Evolutionary conservation across 2,888 invertebrate species (phyloP).

Genomic region (Drepanosiphum platanoidis): DNA sequence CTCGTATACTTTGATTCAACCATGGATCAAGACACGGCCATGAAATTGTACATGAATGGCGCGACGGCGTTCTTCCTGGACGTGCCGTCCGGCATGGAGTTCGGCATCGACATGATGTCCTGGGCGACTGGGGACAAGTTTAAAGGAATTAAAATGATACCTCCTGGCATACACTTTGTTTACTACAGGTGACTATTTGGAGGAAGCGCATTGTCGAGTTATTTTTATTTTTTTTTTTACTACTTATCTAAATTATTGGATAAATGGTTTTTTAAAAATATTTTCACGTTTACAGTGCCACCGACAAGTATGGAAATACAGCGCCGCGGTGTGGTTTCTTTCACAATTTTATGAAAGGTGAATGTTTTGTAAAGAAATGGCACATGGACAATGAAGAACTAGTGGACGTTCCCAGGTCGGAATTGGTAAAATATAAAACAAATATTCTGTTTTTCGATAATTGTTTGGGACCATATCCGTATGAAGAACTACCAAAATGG

Average conservation of each 20-base stretch:
- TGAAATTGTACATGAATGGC: slow-evolving; percentile 80
- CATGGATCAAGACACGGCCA: slow-evolving; percentile 82
- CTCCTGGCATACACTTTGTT: slow-evolving; percentile 93
- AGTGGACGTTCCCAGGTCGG: slow-evolving; percentile 73
- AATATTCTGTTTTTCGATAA: slow-evolving; percentile 80
- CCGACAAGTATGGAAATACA: slow-evolving; percentile 69
- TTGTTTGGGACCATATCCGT: slow-evolving; percentile 91
- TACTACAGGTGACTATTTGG: slow-evolving; percentile 78
- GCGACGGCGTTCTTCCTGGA: slow-evolving; percentile 85
- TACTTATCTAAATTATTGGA: not conserved
- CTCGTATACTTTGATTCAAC: too few relatives aligned
- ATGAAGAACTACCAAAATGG: slow-evolving; percentile 89
- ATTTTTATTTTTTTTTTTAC: not conserved
- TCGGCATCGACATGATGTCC: slow-evolving; percentile 93
- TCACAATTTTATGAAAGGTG: slow-evolving; percentile 82
- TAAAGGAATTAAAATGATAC: slow-evolving; percentile 97
- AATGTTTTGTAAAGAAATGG: slow-evolving; percentile 90
- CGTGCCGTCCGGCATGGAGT: slow-evolving; percentile 90
- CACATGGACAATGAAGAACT: slow-evolving; percentile 78
- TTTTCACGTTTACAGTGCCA: slow-evolving; percentile 68
- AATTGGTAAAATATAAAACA: slow-evolving; percentile 74
- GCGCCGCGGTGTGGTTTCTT: slow-evolving; percentile 82
- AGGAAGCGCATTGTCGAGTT: not conserved
- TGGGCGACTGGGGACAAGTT: slow-evolving; percentile 94
- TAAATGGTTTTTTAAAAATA: not conserved